Percentiles rank a stretch among this genome's conserved stretches.
phyloP scores from a whole-genome alignment of 1,140 invertebrate genomes.

The Nymphalis io region DNA sequence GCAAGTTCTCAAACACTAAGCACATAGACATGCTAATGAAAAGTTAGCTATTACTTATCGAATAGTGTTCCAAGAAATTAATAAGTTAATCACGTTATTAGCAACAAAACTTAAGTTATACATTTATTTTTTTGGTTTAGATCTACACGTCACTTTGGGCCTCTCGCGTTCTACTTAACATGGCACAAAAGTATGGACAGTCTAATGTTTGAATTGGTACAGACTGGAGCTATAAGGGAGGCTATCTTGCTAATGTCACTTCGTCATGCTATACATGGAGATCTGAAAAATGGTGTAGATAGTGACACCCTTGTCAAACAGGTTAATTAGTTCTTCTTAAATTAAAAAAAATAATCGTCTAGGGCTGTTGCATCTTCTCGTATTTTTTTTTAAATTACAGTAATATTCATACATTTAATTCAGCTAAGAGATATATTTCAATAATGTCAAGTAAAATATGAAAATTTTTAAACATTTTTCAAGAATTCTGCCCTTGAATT shows the following conservation, averaged over 20 bases:
- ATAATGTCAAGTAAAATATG: too few relatives aligned
- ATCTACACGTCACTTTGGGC: slow-evolving; percentile 96
- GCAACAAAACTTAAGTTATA: not conserved
- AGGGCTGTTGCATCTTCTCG: not conserved
- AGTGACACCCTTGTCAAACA: slow-evolving; percentile 60
- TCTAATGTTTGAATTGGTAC: slow-evolving; percentile 88
- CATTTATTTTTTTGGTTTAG: slow-evolving; percentile 54
- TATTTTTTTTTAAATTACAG: not conserved
- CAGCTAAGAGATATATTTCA: too few relatives aligned
- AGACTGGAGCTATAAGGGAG: slow-evolving; percentile 82
- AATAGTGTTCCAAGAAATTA: not conserved
- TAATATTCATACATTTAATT: too few relatives aligned
- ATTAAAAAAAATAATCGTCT: slow-evolving; percentile 1
- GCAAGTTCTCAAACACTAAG: too few relatives aligned
- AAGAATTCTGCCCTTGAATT: too few relatives aligned
- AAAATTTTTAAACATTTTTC: too few relatives aligned
- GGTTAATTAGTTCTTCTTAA: slow-evolving; percentile 37
- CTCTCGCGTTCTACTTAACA: slow-evolving; percentile 93
- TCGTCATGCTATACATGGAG: slow-evolving; percentile 81
- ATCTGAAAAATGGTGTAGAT: slow-evolving; percentile 69
- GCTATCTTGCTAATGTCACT: slow-evolving; percentile 82
- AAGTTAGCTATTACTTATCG: too few relatives aligned
- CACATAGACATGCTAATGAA: too few relatives aligned
- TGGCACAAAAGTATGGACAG: slow-evolving; percentile 90
- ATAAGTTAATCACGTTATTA: not conserved